Base-by-base conservation (phyloP, 1,140 invertebrate species). In the Orius laevigatus region DNA sequence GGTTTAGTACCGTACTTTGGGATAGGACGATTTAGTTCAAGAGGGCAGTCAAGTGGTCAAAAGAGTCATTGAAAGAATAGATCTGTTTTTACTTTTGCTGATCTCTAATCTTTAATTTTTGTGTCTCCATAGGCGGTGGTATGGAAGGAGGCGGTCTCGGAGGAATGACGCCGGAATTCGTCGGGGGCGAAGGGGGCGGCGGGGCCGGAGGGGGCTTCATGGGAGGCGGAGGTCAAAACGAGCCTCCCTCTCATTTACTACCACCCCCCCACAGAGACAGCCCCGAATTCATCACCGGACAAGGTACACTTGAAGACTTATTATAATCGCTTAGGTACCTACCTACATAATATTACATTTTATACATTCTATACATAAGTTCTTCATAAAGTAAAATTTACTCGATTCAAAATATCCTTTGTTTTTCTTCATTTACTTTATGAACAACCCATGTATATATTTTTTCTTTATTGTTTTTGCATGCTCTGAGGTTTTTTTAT, bases 171-270 rank as follows among this genome's bases (percentile, higher is more conserved):
- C 38, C 20, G 16, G 48, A 44, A 35, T 44, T 45, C 40, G 58
- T 70, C 71, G 46, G 75, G 73, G 50, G 72, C 75, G 58, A 73
- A 76, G 56, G 51, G 49, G 20, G 72, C 72, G 44, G 78, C 78
- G 74, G 74, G 66, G 51, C 56, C 72, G 72, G 53, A 69, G 72
- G 32, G 70, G 67, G 58, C 70, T 71, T 57, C 63, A 75, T 55
- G 36, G 42, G 14, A 67, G 68, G 48, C 72, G 25, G 25, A 25
- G 25, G 25, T 25, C 25, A 25, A 25, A 72, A 55, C 74, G 71
- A 59, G 58, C 70, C 57, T 56, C 70, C 53, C 18, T 53, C 59
- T 9, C 55, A 55, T 15, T 56, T 60, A 20, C 50, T 60, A 5
- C 53, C 58, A 25, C 25, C 25, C 25, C 25, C 18, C 52, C 60